phyloP scores from a whole-genome alignment of 2,113 vertebrate species.

The Procapra przewalskii region DNA sequence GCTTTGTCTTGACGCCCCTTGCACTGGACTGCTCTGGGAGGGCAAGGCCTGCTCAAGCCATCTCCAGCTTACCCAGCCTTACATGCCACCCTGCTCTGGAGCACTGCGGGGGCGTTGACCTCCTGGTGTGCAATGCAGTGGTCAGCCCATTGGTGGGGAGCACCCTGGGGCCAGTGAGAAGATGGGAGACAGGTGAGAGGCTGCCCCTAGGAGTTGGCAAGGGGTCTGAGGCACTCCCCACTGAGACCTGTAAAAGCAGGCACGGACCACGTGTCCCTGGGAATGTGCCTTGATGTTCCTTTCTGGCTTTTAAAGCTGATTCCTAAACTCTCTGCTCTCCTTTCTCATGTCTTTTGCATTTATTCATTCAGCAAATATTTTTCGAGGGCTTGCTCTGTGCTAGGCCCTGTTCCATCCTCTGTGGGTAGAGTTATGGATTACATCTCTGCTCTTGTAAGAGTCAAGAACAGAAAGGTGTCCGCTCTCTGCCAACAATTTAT shows the following conservation, averaged over 20 bases:
- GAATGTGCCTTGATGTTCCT: background rate
- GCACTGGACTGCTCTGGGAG: background rate
- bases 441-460: background rate
- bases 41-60: background rate
- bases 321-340: background rate
- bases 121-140: slow-evolving; percentile 85
- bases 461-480: background rate
- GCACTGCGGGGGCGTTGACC: slow-evolving; percentile 82
- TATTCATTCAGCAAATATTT: background rate
- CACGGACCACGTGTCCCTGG: too few relatives aligned
- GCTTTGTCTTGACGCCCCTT: background rate
- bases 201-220: background rate
- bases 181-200: slow-evolving; percentile 85
- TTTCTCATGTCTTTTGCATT: background rate
- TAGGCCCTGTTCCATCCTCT: background rate
- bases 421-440: background rate
- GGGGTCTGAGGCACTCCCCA: background rate
- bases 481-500: background rate
- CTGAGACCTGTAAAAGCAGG: background rate
- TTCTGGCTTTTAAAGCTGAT: background rate
- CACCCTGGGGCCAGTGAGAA: slow-evolving; percentile 82
- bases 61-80: background rate
- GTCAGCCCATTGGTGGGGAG: slow-evolving; percentile 85
- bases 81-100: slow-evolving; percentile 66
- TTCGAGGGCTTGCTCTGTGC: background rate